Percentiles rank a stretch among this genome's conserved stretches.
These are phyloP conservation scores for Nymphalis urticae DNA, from an alignment of 2,888 invertebrate genomes.

Conservation along the genomic window DNA sequence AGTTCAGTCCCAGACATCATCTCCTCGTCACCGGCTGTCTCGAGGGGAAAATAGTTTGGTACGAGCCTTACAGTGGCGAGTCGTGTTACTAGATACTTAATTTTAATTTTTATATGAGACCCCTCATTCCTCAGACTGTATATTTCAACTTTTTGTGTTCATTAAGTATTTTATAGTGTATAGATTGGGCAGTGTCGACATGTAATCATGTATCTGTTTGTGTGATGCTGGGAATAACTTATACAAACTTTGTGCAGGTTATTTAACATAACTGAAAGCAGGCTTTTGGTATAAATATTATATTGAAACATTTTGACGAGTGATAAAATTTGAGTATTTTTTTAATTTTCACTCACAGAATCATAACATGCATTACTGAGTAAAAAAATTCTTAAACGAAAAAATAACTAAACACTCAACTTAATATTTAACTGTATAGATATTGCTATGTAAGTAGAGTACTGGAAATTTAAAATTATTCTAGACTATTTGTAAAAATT, in stretches of 20 bases:
- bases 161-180: conserved; percentile 19
- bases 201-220: conserved; percentile 15
- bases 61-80: conserved; percentile 86
- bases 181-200: background rate
- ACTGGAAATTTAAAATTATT: conserved; percentile 9
- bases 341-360: no score
- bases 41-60: conserved; percentile 93
- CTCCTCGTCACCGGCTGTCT: conserved; percentile 95
- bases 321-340: background rate
- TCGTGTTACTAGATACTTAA: conserved; percentile 55
- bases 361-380: no score
- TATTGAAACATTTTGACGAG: conserved; percentile 7
- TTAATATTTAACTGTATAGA: background rate
- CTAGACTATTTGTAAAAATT: conserved; percentile 8
- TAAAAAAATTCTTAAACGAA: no score
- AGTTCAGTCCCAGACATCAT: conserved; percentile 93
- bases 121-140: conserved; percentile 39
- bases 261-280: conserved; percentile 14
- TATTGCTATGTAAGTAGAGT: background rate
- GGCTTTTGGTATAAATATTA: conserved; percentile 18
- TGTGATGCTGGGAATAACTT: conserved; percentile 2
- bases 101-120: conserved; percentile 37
- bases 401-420: background rate
- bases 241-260: background rate
- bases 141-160: conserved; percentile 27